Percentiles rank a stretch among this genome's conserved stretches.
phyloP scores from a whole-genome alignment of 2,888 invertebrate species.

The Watsonalla binaria region DNA sequence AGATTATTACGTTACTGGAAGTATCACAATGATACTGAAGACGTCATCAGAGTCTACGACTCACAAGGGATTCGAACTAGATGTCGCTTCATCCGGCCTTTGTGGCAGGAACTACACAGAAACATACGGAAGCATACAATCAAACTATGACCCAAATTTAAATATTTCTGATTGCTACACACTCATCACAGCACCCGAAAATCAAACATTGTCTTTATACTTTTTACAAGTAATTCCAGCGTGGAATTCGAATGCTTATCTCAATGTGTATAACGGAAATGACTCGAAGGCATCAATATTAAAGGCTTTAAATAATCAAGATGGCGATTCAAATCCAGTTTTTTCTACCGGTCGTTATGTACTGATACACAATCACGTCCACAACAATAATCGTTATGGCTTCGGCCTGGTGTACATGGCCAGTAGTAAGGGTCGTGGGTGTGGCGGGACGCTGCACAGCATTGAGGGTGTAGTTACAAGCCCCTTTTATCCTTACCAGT shows the following conservation, averaged over 20 bases:
- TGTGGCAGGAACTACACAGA: slow-evolving; percentile 82
- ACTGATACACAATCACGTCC: slow-evolving; percentile 68
- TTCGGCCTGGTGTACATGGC: slow-evolving; percentile 56
- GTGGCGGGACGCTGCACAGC: slow-evolving; percentile 55
- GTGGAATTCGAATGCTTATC: slow-evolving; percentile 39
- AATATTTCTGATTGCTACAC: slow-evolving; percentile 76
- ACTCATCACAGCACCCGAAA: slow-evolving; percentile 81
- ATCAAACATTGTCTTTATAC: slow-evolving; percentile 85
- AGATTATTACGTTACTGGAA: slow-evolving; percentile 49
- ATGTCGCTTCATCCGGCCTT: slow-evolving; percentile 73
- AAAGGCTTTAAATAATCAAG: slow-evolving; percentile 28
- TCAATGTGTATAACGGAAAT: slow-evolving; percentile 65
- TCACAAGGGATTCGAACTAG: slow-evolving; percentile 83
- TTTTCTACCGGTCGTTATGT: slow-evolving; percentile 85
- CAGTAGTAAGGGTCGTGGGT: slow-evolving; percentile 59
- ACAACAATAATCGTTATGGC: slow-evolving; percentile 28
- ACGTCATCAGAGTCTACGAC: slow-evolving; percentile 35
- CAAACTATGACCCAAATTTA: slow-evolving; percentile 21
- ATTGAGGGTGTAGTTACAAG: slow-evolving; percentile 54
- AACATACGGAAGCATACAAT: slow-evolving; percentile 82
- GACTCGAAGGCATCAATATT: slow-evolving; percentile 31
- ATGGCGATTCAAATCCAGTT: slow-evolving; percentile 45
- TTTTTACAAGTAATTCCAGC: slow-evolving; percentile 36
- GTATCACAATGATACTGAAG: slow-evolving; percentile 38
- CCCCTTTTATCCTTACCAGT: slow-evolving; percentile 59